These are phyloP conservation scores for Amblyteles armatorius DNA, from an alignment of 2,888 invertebrate species.

Conservation along the genomic window DNA sequence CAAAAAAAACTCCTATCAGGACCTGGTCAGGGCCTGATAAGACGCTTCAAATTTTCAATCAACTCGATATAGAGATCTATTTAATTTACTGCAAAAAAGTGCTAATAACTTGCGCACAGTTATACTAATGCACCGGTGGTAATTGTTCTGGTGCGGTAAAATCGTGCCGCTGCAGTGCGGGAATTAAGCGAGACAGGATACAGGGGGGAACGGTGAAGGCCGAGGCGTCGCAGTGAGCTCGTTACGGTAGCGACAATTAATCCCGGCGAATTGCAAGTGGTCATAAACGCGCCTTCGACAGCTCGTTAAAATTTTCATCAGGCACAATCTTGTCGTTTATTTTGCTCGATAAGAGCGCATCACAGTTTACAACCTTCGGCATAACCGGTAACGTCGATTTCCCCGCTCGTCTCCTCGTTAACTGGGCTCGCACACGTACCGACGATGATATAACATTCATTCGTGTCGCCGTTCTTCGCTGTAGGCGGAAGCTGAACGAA, in stretches of 20 bases:
- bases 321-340: conserved; percentile 72
- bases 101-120: no score
- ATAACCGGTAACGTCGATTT: conserved; percentile 44
- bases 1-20: no score
- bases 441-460: conserved; percentile 12
- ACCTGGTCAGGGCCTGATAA: no score
- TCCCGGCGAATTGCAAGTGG: conserved; percentile 75
- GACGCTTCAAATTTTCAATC: no score
- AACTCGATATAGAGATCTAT: neutral
- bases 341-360: conserved; percentile 63
- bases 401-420: neutral
- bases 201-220: conserved; percentile 12
- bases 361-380: conserved; percentile 71
- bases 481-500: no score
- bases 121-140: conserved; percentile 41
- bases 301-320: conserved; percentile 79
- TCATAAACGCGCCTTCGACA: conserved; percentile 74
- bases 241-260: conserved; percentile 61
- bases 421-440: neutral
- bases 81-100: neutral
- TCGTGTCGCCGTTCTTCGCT: neutral
- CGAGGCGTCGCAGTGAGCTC: conserved; percentile 46
- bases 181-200: neutral
- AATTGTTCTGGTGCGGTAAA: conserved; percentile 58
- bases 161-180: conserved; percentile 39